Conservation (phyloP, 2,113 vertebrate genomes). For the Jaculus jaculus region DNA sequence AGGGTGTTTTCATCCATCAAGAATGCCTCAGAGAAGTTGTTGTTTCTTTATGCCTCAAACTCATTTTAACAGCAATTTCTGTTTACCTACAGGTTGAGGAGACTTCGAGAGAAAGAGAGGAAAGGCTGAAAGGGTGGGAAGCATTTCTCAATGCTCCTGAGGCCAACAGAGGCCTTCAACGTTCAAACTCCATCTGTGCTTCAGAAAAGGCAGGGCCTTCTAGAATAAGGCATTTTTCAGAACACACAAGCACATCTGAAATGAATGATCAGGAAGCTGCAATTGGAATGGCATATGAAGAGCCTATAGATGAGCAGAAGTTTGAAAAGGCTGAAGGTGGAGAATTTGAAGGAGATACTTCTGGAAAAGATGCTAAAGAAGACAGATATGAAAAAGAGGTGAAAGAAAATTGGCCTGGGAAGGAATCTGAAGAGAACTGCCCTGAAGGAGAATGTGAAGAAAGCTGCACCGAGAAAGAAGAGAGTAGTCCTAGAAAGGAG, state of each 20-base stretch:
- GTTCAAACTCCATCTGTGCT: constrained; percentile 41
- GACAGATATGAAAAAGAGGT: not conserved
- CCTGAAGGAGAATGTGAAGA: not conserved
- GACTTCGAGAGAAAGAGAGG: constrained; percentile 94
- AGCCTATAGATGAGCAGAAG: constrained; percentile 62
- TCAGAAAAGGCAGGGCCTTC: constrained; percentile 72
- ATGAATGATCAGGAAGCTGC: constrained; percentile 48
- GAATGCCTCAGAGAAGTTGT: not conserved
- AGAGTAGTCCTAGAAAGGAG: not conserved
- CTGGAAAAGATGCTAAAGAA: constrained; percentile 52
- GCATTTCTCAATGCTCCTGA: constrained; percentile 86
- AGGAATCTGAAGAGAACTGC: constrained; percentile 20
- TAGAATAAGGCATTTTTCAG: constrained; percentile 67
- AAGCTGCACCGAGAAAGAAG: not conserved
- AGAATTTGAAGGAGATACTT: constrained; percentile 75
- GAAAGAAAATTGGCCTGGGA: not conserved
- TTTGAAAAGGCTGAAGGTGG: constrained; percentile 72
- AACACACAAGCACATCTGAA: constrained; percentile 65
- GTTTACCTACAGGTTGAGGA: constrained; percentile 91
- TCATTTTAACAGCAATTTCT: constrained; percentile 41
- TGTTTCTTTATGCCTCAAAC: constrained; percentile 7
- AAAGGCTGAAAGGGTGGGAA: constrained; percentile 94
- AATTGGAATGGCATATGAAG: constrained; percentile 54
- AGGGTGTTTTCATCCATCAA: not conserved
- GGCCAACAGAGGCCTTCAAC: constrained; percentile 65